A percentile compares a stretch with the other conserved stretches of the same genome.
These are phyloP conservation scores for Macrocentrus cingulum DNA, from an alignment of 1,140 invertebrate genomes.

Conservation along the genomic window DNA sequence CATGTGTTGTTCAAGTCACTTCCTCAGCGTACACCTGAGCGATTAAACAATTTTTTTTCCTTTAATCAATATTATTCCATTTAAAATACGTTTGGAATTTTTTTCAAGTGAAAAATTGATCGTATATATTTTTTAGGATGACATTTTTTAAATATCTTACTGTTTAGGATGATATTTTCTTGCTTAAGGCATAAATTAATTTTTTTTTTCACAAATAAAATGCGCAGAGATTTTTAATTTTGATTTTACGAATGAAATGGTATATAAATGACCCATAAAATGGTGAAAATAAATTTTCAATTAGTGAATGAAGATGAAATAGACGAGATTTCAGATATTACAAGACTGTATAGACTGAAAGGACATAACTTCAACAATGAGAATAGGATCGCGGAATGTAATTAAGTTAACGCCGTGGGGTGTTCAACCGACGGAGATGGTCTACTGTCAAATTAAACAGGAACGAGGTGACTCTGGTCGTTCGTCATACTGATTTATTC, in stretches of 20 bases:
- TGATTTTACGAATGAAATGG: too few relatives aligned
- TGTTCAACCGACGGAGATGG: conserved; percentile 24
- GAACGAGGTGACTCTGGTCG: conserved; percentile 33
- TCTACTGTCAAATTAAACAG: conserved; percentile 56
- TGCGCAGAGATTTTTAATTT: too few relatives aligned
- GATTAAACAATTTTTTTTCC: conserved; percentile 3
- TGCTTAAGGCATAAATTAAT: too few relatives aligned
- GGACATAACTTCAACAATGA: conserved; percentile 31
- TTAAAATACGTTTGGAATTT: neutral
- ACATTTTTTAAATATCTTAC: too few relatives aligned
- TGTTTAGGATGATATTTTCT: too few relatives aligned
- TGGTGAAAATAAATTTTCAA: too few relatives aligned
- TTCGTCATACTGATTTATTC: conserved; percentile 56
- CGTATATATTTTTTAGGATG: neutral
- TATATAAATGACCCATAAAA: too few relatives aligned
- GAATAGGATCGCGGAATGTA: conserved; percentile 50
- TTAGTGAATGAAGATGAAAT: neutral
- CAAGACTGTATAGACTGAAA: neutral
- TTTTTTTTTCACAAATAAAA: too few relatives aligned
- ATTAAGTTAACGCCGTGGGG: conserved; percentile 50
- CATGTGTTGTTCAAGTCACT: conserved; percentile 3
- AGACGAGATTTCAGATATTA: neutral
- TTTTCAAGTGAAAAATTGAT: neutral
- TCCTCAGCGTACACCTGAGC: neutral
- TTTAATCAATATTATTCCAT: neutral